Evolutionary conservation across 64 coral and sea anemone genomes (phyloP), one percentile per base, ranked within the genome.

Genomic region (Astreopora myriophthalma): DNA sequence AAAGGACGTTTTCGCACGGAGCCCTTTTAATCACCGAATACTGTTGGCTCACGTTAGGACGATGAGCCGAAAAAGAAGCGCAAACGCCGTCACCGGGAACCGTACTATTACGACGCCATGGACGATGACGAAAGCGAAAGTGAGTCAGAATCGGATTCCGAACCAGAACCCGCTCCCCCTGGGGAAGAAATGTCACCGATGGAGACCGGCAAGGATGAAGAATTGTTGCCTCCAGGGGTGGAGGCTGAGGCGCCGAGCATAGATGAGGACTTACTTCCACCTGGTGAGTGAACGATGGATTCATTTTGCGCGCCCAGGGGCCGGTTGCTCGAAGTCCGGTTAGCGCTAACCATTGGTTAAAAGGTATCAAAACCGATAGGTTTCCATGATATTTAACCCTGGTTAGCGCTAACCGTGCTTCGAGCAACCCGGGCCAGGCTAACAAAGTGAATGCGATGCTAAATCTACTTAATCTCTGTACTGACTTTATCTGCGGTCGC

Each of bases 121-220:
- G 96, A 92, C 64, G 89, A 92, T 80, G 79, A 83, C 33, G 93
- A 98, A 11, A 98, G 96, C 27, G 96, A 98, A 38, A 98, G 93
- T 71, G 96, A 98, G 70, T 98, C 96, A 7, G 96, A 98, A 16
- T 95, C 93, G 1, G 96, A 98, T 24, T 93, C 93, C 12, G 96
- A 98, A 55, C 92, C 93, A 9, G 93, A 92, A 28, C 96, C 96
- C 6, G 93, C 95, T n/a, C 95, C 95, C 26, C 95, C 95, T 32
- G 95, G 95, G 26, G 91, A 94, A 39, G 95, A 97, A 40, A 85
- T 89, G 69, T 93, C 92, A 14, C 90, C 95, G 6, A 76, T 85
- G 80, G 91, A 94, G 61, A 82, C 87, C 85, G 86, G 67, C 76
- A 79, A 73, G 48, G 90, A 92, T 22, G 81, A 92, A 58, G 81